phyloP scores from a whole-genome alignment of 1,140 invertebrate genomes.

The Forficula auricularia region DNA sequence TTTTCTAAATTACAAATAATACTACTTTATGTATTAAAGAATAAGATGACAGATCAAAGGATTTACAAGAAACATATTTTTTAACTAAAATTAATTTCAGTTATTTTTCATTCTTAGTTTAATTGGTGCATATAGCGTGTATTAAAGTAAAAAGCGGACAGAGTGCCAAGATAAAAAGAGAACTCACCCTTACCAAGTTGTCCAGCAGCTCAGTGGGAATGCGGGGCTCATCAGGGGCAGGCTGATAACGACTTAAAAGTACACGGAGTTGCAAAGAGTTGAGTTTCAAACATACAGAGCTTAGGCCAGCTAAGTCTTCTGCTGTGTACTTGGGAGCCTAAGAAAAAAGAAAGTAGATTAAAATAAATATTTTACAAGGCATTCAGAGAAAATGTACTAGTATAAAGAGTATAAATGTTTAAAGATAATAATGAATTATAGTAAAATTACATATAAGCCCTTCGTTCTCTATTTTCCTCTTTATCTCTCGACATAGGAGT shows the following conservation, averaged over 20 bases:
- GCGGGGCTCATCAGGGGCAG: slow-evolving; percentile 39
- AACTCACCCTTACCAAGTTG: slow-evolving; percentile 44
- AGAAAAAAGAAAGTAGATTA: slow-evolving; percentile 10
- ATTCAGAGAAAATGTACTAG: not conserved
- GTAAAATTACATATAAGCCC: not conserved
- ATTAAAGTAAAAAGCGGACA: no score
- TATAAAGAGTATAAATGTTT: slow-evolving; percentile 3
- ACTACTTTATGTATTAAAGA: no score
- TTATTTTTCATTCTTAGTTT: no score
- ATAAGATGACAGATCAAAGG: no score
- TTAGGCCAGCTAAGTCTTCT: slow-evolving; percentile 76
- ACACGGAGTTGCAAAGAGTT: slow-evolving; percentile 88
- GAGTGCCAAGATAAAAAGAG: slow-evolving; percentile 6
- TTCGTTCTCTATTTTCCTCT: not conserved
- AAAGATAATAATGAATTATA: not conserved
- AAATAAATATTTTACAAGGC: not conserved
- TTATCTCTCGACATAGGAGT: no score
- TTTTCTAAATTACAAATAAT: no score
- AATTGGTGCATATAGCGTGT: no score
- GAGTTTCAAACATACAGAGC: slow-evolving; percentile 90
- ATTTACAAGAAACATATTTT: no score
- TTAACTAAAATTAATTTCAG: no score
- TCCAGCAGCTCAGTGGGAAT: slow-evolving; percentile 44
- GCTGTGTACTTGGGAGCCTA: slow-evolving; percentile 71
- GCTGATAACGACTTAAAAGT: slow-evolving; percentile 66